Evolutionary conservation across 2,888 invertebrate species (phyloP).

Genomic region (Chydorus sphaericus): DNA sequence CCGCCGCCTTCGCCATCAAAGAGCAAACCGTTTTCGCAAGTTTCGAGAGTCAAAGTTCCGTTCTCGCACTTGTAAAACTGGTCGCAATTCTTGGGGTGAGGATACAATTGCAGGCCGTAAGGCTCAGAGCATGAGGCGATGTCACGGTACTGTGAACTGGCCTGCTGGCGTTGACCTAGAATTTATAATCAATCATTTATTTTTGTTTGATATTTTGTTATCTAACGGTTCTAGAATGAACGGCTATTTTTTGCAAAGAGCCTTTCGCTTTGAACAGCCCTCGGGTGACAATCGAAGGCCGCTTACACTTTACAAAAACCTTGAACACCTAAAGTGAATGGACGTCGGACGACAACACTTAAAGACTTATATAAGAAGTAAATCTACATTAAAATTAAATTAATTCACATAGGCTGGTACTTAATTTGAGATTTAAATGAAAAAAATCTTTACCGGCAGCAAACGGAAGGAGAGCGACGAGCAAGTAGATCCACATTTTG

Average conservation of each 20-base stretch:
- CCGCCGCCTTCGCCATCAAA: conserved; percentile 82
- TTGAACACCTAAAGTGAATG: neutral
- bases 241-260: no score
- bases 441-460: neutral
- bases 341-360: neutral
- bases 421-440: neutral
- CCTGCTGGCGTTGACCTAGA: neutral
- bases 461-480: neutral
- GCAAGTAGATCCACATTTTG: conserved; percentile 1
- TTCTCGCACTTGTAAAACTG: conserved; percentile 84
- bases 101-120: conserved; percentile 64
- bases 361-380: no score
- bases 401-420: neutral
- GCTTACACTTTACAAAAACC: no score
- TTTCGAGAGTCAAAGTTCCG: conserved; percentile 74
- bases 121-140: conserved; percentile 51
- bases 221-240: no score
- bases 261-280: no score
- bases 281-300: no score
- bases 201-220: neutral
- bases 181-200: neutral
- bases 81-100: conserved; percentile 74
- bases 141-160: conserved; percentile 10
- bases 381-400: no score
- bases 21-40: conserved; percentile 78